Evolutionary conservation across 2,888 invertebrate species (phyloP).

Genomic region (Scotopteryx bipunctaria): DNA sequence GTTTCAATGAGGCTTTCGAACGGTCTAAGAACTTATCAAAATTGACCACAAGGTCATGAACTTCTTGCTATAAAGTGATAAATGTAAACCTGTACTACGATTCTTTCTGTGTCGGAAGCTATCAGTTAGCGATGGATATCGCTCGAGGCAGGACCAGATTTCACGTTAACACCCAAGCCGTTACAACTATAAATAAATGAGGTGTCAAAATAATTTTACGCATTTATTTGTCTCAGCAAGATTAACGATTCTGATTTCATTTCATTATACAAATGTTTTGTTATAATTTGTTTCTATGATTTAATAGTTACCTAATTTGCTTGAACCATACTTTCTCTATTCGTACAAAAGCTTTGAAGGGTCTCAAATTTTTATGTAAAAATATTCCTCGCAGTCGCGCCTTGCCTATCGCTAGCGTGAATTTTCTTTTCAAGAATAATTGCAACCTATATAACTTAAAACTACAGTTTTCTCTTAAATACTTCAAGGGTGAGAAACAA

Average conservation of each 20-base stretch:
- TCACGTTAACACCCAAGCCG: conserved; percentile 19
- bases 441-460: no score
- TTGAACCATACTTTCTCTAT: no score
- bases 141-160: conserved; percentile 24
- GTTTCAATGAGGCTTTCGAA: no score
- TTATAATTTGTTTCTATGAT: conserved; percentile 21
- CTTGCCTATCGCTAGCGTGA: no score
- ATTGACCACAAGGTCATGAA: no score
- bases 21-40: no score
- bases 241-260: conserved; percentile 21
- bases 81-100: not conserved
- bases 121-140: conserved; percentile 27
- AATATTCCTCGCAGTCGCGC: no score
- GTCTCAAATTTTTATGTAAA: no score
- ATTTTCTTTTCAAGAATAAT: no score
- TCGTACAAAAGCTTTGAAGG: no score
- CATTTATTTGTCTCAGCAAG: conserved; percentile 24
- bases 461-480: no score
- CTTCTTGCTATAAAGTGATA: conserved; percentile 2
- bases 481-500: no score
- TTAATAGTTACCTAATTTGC: conserved; percentile 18
- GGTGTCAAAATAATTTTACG: conserved; percentile 28
- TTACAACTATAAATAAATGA: conserved; percentile 27
- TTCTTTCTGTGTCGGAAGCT: conserved; percentile 18
- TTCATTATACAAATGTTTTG: conserved; percentile 22